Conservation (phyloP, 2,113 vertebrate species). For the Saccopteryx leptura region DNA sequence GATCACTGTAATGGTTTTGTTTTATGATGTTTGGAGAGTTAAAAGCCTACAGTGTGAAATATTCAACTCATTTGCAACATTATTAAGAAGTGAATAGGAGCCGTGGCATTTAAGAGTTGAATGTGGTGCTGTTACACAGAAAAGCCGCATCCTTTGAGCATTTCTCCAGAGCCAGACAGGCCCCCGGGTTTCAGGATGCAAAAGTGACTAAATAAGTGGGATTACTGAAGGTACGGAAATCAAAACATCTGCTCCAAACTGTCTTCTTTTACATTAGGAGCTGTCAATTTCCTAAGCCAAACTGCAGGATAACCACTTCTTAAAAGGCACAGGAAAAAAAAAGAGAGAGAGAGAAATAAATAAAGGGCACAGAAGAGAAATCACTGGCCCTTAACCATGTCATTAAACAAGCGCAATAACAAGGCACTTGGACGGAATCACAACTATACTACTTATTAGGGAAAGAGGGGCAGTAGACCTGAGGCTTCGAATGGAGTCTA, state of each 20-base stretch:
- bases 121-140: neutral
- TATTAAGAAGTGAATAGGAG: constrained; percentile 30
- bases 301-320: neutral
- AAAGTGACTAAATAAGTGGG: neutral
- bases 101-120: neutral
- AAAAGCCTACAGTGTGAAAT: constrained; percentile 7
- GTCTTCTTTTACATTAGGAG: constrained; percentile 6
- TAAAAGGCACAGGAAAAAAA: neutral
- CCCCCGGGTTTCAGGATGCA: neutral
- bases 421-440: neutral
- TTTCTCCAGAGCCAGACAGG: neutral
- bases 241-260: constrained; percentile 6
- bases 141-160: neutral
- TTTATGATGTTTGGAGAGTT: constrained; percentile 59
- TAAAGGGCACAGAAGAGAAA: neutral
- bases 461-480: neutral
- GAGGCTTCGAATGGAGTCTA: neutral
- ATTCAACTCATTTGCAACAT: constrained; percentile 6
- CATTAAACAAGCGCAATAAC: neutral
- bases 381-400: neutral
- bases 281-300: constrained; percentile 9
- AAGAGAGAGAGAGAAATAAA: too few relatives aligned
- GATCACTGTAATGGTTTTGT: constrained; percentile 16
- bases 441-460: rapidly evolving
- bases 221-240: neutral